Conservation (phyloP, 1,140 invertebrate genomes). For the Sesamia nonagrioides region DNA sequence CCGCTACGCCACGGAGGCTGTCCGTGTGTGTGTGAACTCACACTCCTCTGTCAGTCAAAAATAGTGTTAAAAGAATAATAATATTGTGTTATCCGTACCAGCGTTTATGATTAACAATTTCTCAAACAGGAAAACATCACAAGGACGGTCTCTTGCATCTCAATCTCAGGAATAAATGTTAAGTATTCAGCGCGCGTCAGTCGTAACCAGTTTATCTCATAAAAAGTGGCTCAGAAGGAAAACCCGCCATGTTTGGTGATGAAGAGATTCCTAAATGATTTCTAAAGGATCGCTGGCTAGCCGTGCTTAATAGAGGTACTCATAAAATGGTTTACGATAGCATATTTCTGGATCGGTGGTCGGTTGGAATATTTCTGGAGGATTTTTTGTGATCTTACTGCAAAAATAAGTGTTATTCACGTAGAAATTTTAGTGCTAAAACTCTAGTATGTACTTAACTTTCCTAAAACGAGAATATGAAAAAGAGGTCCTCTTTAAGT, state of each 20-base stretch:
- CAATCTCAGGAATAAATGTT: background rate
- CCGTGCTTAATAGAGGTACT: background rate
- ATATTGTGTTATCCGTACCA: background rate
- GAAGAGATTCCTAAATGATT: conserved; percentile 25
- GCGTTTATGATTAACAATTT: background rate
- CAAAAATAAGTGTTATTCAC: too few species aligned
- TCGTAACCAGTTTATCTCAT: conserved; percentile 20
- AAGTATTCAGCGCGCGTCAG: background rate
- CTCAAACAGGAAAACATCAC: background rate
- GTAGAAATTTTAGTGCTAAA: too few species aligned
- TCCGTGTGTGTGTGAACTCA: too few species aligned
- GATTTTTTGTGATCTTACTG: too few species aligned
- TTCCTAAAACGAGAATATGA: too few species aligned
- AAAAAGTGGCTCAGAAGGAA: conserved; percentile 3
- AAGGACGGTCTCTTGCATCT: background rate
- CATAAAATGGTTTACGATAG: conserved; percentile 17
- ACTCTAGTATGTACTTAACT: too few species aligned
- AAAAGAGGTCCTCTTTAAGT: too few species aligned
- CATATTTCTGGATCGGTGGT: background rate
- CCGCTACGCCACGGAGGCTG: too few species aligned
- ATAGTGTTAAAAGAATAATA: background rate
- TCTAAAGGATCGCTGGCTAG: background rate
- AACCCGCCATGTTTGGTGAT: background rate
- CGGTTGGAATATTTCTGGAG: background rate
- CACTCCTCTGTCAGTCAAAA: too few species aligned